Base-by-base conservation (phyloP, 2,797 vertebrate species). In the Anabas testudineus region DNA sequence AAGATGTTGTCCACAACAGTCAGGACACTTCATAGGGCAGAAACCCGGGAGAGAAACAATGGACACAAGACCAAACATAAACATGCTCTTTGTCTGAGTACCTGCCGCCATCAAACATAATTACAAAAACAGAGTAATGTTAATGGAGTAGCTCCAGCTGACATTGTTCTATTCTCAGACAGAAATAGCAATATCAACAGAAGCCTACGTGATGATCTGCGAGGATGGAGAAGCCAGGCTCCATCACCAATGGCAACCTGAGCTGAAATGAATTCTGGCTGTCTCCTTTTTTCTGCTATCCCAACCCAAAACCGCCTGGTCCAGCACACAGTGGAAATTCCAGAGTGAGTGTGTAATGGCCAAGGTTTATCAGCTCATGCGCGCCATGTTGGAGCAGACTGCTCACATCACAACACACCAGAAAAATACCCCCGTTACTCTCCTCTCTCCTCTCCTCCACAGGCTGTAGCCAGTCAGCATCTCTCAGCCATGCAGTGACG, bases 331-430 rank as follows among this genome's bases (percentile, higher is more conserved):
- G 71, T 58, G 73, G 53, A 30, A 81, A 91, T 91, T 87, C 90
- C 86, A 86, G 68, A 78, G 74, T 61, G 63, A 89, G 84, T 90
- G 88, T 90, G 89, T 89, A 77, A 90, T 88, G 76, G 79, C 83
- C 79, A 79, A 54, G 72, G 68, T 54, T 87, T 82, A 86, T 83
- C 76, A 82, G 84, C 86, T 88, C 84, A 64, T 55, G 85, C 69
- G 87, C 90, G 92, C 91, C 92, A 93, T 93, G 85, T 92, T 93
- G 86, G 84, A 91, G 82, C 87, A 76, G 76, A 65, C 80, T 53
- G 87, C 87, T 90, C 89, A 78, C 86, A 90, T 90, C 91, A 85
- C 87, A 90, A 81, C 86, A 85, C 81, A 58, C 19, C 62, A 66
- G 2, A 67, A 52, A n/a, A 74, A 47, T n/a, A 32, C 64, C 58